A percentile compares a stretch with the other conserved stretches of the same genome.
These are phyloP conservation scores for Drosophila repleta DNA, from an alignment of 1,140 invertebrate genomes.

Conservation along the genomic window DNA sequence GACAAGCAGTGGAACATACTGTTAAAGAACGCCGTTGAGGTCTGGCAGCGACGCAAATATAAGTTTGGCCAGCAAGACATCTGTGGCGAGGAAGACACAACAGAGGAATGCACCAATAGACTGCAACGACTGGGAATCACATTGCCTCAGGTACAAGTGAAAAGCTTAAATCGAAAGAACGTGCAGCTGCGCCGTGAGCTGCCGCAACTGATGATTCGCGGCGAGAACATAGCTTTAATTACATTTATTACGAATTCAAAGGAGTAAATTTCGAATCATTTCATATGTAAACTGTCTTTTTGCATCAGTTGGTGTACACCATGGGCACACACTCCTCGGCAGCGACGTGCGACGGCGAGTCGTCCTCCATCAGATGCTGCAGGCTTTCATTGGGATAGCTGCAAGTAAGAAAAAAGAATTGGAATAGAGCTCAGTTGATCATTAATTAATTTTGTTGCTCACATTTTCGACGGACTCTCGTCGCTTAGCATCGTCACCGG, in stretches of 20 bases:
- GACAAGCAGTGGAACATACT: slow-evolving; percentile 98
- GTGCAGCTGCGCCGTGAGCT: slow-evolving; percentile 90
- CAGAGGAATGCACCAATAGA: slow-evolving; percentile 45
- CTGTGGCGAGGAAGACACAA: slow-evolving; percentile 4
- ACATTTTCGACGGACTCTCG: slow-evolving; percentile 85
- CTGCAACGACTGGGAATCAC: slow-evolving; percentile 63
- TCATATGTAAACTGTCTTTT: not conserved
- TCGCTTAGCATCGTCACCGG: slow-evolving; percentile 97
- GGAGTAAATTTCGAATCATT: slow-evolving; percentile 20
- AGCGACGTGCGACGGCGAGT: slow-evolving; percentile 89
- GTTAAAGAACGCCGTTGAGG: slow-evolving; percentile 93
- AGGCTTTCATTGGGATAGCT: slow-evolving; percentile 90
- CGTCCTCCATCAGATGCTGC: slow-evolving; percentile 87
- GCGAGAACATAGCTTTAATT: slow-evolving; percentile 90
- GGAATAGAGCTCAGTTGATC: too few species aligned
- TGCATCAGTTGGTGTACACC: slow-evolving; percentile 83
- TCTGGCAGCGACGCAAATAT: slow-evolving; percentile 88
- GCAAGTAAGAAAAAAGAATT: not conserved
- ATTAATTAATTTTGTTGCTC: slow-evolving; percentile 2
- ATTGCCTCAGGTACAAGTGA: slow-evolving; percentile 85
- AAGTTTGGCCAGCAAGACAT: slow-evolving; percentile 70
- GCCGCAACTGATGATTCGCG: slow-evolving; percentile 92
- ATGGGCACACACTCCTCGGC: slow-evolving; percentile 88
- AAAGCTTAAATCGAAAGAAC: slow-evolving; percentile 86
- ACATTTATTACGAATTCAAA: slow-evolving; percentile 43